Evolutionary conservation across 1,140 invertebrate genomes (phyloP), one percentile per base, ranked within the genome.

Genomic region (Cotesia chilonis): DNA sequence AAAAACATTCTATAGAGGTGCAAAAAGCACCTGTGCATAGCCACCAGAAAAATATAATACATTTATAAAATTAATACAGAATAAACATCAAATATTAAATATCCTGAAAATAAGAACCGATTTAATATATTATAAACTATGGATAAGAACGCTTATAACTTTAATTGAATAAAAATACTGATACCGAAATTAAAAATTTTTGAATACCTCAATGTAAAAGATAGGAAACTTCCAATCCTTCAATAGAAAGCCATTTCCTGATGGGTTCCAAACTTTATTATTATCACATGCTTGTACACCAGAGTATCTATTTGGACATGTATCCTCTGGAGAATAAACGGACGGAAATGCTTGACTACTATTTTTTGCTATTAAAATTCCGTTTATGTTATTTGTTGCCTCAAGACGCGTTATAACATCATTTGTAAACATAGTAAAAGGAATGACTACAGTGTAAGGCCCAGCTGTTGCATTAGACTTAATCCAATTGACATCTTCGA

Each of bases 201-300:
- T 7, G 9, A 35, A 75, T 66, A 84, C 83, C 77, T 83, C 88
- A 41, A 96, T 82, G 72, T 91, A 92, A 85, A 96, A 96, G 78
- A 97, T 93, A 4, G 96, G 94, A 77, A 96, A 95, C 60, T 91
- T 91, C 80, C 95, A 94, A 80, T 96, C 91, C 77, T 91, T 89
- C 78, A 91, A 89, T 70, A 96, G 82, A 4, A 97, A 82, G 0
- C 90, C 90, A 6, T 91, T 92, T 5, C 95, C 95, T 75, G 84
- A 80, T 37, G 89, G 89, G 88, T 98, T 98, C 96, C 96, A 98
- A 4, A 88, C 87, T 68, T 83, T 81, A 1, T 78, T 77, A 73
- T 85, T 66, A 74, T 86, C 76, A 75, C 90, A 90, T 63, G 82
- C 78, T 57, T 77, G 82, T 4, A 75, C 76, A 83, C 90, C 90